Evolutionary conservation across 2,888 invertebrate genomes (phyloP).

Genomic region (Nomada lathburiana): DNA sequence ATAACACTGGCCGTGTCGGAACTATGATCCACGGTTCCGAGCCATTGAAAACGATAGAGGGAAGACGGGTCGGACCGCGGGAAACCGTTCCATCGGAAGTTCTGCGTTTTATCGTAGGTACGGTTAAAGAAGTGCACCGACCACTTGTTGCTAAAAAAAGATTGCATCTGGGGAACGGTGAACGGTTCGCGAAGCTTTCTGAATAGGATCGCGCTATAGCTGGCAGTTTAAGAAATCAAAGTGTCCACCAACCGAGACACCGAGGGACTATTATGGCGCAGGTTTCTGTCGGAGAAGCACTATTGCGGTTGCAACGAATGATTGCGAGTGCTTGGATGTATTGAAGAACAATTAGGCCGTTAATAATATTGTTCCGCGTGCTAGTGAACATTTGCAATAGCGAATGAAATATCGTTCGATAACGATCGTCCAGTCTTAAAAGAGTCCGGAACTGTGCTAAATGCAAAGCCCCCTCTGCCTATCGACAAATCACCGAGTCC

Average conservation of each 20-base stretch:
- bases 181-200: background rate
- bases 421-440: too few species aligned
- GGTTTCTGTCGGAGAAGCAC: too few species aligned
- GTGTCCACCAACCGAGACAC: slow-evolving; percentile 5
- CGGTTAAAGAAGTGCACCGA: slow-evolving; percentile 53
- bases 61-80: background rate
- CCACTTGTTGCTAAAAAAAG: slow-evolving; percentile 74
- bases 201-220: background rate
- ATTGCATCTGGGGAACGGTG: slow-evolving; percentile 23
- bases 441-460: too few species aligned
- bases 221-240: background rate
- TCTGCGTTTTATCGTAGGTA: background rate
- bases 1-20: slow-evolving; percentile 8
- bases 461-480: too few species aligned
- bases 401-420: too few species aligned
- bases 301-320: too few species aligned
- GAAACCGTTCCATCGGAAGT: slow-evolving; percentile 5
- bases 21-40: slow-evolving; percentile 19
- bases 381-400: too few species aligned
- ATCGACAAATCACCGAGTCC: too few species aligned
- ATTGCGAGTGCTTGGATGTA: too few species aligned
- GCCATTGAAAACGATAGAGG: slow-evolving; percentile 13
- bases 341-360: too few species aligned
- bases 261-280: slow-evolving; percentile 13
- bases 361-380: too few species aligned